These are phyloP conservation scores for Eulemur rufifrons DNA, from an alignment of 2,113 vertebrate genomes.

Conservation along the genomic window DNA sequence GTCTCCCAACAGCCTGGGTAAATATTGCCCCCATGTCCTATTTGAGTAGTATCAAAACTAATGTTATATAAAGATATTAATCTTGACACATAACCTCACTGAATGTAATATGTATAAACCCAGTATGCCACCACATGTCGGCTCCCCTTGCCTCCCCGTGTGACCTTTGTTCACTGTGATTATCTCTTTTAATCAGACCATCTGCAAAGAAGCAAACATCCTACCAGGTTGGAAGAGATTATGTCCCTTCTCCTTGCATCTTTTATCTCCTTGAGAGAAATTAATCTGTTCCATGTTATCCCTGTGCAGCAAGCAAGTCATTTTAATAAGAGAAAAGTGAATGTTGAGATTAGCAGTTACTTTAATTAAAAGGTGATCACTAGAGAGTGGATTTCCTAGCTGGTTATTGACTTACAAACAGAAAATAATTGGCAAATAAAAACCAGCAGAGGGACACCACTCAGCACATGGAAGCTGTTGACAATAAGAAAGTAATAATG, in stretches of 20 bases:
- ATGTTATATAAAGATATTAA: not conserved
- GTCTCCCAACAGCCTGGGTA: not conserved
- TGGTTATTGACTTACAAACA: conserved; percentile 32
- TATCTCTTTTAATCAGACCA: conserved; percentile 25
- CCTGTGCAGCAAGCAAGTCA: conserved; percentile 27
- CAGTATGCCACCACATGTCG: not conserved
- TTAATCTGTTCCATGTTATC: conserved; percentile 25
- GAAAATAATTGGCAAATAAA: conserved; percentile 65
- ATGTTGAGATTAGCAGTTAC: conserved; percentile 59
- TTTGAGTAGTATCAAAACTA: not conserved
- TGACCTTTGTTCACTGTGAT: not conserved
- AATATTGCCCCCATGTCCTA: not conserved
- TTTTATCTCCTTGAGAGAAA: conserved; percentile 60
- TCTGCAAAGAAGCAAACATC: conserved; percentile 9
- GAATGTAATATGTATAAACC: not conserved
- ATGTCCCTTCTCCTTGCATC: not conserved
- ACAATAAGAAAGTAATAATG: conserved; percentile 29
- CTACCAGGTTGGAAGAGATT: not conserved
- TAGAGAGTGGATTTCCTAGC: conserved; percentile 36
- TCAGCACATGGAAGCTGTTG: not conserved
- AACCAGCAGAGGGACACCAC: conserved; percentile 17
- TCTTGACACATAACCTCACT: not conserved
- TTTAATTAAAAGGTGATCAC: conserved; percentile 65
- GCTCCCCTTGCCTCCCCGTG: not conserved
- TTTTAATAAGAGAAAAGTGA: conserved; percentile 57